Conservation (phyloP, 2,113 vertebrate species). For the Leptobrachium leishanense region DNA sequence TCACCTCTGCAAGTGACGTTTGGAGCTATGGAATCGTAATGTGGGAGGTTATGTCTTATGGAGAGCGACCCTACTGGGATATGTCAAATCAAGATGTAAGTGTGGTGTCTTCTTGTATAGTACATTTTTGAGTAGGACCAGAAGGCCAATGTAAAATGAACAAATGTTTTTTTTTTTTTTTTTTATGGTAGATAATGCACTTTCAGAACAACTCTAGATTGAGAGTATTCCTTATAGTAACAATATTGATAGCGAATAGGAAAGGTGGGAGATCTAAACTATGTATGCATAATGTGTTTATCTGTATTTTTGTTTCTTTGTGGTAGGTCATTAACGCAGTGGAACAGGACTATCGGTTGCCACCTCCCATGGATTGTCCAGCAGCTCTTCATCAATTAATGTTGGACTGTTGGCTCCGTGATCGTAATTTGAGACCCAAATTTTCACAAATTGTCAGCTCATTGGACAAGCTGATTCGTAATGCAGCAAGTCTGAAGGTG, state of each 20-base stretch:
- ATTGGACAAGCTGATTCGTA: slow-evolving; percentile 96
- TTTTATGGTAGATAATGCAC: too few relatives aligned
- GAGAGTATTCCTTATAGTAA: too few relatives aligned
- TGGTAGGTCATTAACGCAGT: slow-evolving; percentile 93
- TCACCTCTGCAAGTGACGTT: slow-evolving; percentile 95
- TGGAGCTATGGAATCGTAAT: slow-evolving; percentile 99
- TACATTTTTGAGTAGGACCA: too few relatives aligned
- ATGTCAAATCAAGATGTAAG: slow-evolving; percentile 99
- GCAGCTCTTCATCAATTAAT: slow-evolving; percentile 95
- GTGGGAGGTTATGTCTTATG: slow-evolving; percentile 99
- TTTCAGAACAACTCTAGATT: too few relatives aligned
- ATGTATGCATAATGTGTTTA: too few relatives aligned
- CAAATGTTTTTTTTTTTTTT: too few relatives aligned
- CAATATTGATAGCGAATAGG: too few relatives aligned
- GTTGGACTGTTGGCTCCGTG: slow-evolving; percentile 98
- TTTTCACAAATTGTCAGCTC: slow-evolving; percentile 97
- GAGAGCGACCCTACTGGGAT: slow-evolving; percentile 97
- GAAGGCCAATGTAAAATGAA: too few relatives aligned
- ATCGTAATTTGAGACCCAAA: slow-evolving; percentile 94
- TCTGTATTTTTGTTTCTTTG: background rate
- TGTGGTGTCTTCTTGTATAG: slow-evolving; percentile 17
- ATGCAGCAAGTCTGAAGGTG: slow-evolving; percentile 96
- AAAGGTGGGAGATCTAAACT: too few relatives aligned
- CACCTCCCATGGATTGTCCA: slow-evolving; percentile 98
- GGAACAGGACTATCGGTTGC: slow-evolving; percentile 95